Percentiles rank a stretch among this genome's conserved stretches.
These are phyloP conservation scores for Drosophila quadrilineata DNA, from an alignment of 1,140 invertebrate genomes.

Conservation along the genomic window DNA sequence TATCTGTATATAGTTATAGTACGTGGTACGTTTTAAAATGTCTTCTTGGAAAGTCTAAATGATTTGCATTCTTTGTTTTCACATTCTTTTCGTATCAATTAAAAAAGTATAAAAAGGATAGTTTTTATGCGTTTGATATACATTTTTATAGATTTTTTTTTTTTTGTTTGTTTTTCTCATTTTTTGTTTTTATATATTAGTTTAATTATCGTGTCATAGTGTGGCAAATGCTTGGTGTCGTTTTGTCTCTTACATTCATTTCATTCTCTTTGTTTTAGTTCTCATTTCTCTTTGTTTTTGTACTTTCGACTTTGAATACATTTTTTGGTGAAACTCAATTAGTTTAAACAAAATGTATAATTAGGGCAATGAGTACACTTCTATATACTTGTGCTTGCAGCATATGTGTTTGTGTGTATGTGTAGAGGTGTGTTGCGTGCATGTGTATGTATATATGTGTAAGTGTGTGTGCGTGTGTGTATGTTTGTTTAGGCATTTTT, in stretches of 20 bases:
- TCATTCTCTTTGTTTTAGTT: constrained; percentile 32
- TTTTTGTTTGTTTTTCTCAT: too few species aligned
- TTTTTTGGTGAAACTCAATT: constrained; percentile 74
- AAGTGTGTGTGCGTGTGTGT: constrained; percentile 31
- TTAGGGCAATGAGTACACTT: constrained; percentile 48
- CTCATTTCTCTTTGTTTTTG: constrained; percentile 49
- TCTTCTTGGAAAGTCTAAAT: constrained; percentile 65
- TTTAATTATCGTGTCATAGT: too few species aligned
- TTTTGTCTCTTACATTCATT: constrained; percentile 20
- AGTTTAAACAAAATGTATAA: constrained; percentile 48
- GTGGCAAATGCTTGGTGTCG: constrained; percentile 49
- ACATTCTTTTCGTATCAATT: constrained; percentile 35
- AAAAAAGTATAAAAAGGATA: constrained; percentile 40
- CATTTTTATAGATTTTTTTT: constrained; percentile 36
- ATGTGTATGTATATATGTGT: constrained; percentile 26
- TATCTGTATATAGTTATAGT: constrained; percentile 21
- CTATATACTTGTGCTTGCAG: constrained; percentile 67
- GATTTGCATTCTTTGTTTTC: constrained; percentile 47
- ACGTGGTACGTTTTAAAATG: constrained; percentile 62
- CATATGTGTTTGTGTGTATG: constrained; percentile 37
- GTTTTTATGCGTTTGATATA: constrained; percentile 15
- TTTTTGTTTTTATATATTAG: too few species aligned
- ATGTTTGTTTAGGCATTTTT: constrained; percentile 23
- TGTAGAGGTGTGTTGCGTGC: constrained; percentile 19
- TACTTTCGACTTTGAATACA: constrained; percentile 67